Percentiles rank a stretch among this genome's conserved stretches.
These are phyloP conservation scores for Cephus sareptanus DNA, from an alignment of 2,888 invertebrate genomes.

Conservation along the genomic window DNA sequence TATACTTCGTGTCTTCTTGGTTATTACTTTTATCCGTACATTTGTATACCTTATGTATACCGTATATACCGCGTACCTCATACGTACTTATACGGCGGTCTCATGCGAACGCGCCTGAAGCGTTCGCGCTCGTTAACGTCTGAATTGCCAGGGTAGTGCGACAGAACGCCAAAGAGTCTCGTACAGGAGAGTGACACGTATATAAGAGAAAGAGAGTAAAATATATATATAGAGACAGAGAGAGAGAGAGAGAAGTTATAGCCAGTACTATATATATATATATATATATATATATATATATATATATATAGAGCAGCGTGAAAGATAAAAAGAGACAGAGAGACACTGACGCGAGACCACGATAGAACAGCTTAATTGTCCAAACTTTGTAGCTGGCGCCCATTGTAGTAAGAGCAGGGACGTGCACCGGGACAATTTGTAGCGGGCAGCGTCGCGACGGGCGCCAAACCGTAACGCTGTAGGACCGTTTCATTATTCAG, in stretches of 20 bases:
- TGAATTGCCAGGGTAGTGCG: background rate
- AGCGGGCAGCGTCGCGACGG: constrained; percentile 9
- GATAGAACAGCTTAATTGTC: constrained; percentile 49
- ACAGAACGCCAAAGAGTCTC: background rate
- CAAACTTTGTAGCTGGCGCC: constrained; percentile 21
- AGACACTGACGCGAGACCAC: constrained; percentile 19
- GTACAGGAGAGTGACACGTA: background rate
- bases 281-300: no score
- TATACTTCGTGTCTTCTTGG: background rate
- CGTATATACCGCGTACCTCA: background rate
- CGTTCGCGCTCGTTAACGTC: background rate
- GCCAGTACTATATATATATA: background rate
- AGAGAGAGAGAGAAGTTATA: background rate
- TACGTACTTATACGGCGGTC: background rate
- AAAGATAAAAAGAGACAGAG: background rate
- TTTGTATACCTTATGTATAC: background rate
- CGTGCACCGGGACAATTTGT: constrained; percentile 24
- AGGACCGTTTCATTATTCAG: constrained; percentile 29
- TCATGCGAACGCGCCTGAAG: background rate
- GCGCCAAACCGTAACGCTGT: background rate
- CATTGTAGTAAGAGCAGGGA: constrained; percentile 15
- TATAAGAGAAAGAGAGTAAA: background rate
- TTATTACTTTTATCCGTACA: background rate
- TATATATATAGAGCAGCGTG: background rate
- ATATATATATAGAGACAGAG: no score